Base-by-base conservation (phyloP, 2,113 vertebrate species). In the Ochotona curzoniae region DNA sequence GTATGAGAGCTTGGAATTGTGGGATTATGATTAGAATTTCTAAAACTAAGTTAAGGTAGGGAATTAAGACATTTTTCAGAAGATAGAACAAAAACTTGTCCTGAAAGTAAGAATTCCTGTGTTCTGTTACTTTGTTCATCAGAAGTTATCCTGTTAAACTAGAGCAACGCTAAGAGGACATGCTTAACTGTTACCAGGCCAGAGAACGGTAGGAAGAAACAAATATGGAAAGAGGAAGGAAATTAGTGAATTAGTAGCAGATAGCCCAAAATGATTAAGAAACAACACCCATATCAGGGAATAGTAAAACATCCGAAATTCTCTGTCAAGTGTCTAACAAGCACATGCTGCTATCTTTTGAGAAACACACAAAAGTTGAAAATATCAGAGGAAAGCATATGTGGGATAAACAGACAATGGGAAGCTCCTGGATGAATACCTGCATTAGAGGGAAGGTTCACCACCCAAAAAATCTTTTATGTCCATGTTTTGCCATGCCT, bases 31-130 rank as follows among this genome's bases (percentile, higher is more conserved):
- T 49, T 86, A 91, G 30, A 89, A 71, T 54, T 83, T 69, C 60
- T 64, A 80, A 83, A 94, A 51, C 71, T 70, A 91, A 51, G 38
- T 69, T 71, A 17, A 91, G 89, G 20, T 85, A 32, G 76, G 25
- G 14, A 69, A 3, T 91, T 85, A 78, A 94, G 51, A 66, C n/a
- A 70, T 70, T 88, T 75, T 79, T 91, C 54, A 74, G 54, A 57
- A 57, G 5, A 57, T 57, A 18, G 14, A 57, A 15, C 14, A 93
- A 87, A 15, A 93, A 84, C 30, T 80, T 80, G 5, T 26, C 20
- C 67, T 90, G 38, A 69, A 90, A 83, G 18, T 83, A 71, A 73
- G 38, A 79, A 87, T 80, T 70, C 7, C 13, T 91, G 26, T 76
- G 54, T 90, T 89, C 74, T 80, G 9, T 86, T 47, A n/a, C 44